Conservation (phyloP, 2,797 vertebrate species). For the Acropternis orthonyx region DNA sequence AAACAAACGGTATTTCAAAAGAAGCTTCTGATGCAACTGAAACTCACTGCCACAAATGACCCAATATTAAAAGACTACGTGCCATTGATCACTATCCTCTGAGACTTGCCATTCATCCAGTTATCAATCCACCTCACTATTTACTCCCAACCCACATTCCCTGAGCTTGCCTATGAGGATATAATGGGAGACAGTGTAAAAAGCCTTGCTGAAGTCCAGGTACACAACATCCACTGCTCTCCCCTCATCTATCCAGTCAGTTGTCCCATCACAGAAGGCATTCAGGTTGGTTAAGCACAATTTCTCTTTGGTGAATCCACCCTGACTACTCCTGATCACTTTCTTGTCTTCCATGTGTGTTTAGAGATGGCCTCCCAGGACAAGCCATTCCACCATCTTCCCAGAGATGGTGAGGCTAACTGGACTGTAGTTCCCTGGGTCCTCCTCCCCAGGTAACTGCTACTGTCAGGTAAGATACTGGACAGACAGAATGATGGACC, state of each 20-base stretch:
- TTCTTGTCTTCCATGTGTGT: neutral
- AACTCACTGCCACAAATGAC: neutral
- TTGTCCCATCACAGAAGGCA: neutral
- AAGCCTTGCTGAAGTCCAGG: neutral
- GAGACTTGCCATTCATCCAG: neutral
- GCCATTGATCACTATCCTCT: neutral
- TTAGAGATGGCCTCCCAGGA: neutral
- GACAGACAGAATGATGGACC: neutral
- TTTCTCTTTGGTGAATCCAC: neutral
- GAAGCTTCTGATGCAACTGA: neutral
- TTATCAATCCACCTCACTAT: neutral
- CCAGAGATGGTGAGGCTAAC: neutral
- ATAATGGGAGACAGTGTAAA: neutral
- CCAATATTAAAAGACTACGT: neutral
- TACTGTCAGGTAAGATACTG: neutral
- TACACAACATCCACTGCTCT: neutral
- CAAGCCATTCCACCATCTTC: neutral
- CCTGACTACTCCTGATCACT: neutral
- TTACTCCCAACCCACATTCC: neutral
- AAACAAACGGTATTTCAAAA: neutral
- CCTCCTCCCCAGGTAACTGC: neutral
- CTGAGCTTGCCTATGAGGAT: neutral
- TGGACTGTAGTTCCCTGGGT: neutral
- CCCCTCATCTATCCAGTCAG: neutral
- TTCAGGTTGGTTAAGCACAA: neutral